These are phyloP conservation scores for Oncorhynchus clarkii DNA, from an alignment of 2,113 vertebrate genomes.

Conservation along the genomic window DNA sequence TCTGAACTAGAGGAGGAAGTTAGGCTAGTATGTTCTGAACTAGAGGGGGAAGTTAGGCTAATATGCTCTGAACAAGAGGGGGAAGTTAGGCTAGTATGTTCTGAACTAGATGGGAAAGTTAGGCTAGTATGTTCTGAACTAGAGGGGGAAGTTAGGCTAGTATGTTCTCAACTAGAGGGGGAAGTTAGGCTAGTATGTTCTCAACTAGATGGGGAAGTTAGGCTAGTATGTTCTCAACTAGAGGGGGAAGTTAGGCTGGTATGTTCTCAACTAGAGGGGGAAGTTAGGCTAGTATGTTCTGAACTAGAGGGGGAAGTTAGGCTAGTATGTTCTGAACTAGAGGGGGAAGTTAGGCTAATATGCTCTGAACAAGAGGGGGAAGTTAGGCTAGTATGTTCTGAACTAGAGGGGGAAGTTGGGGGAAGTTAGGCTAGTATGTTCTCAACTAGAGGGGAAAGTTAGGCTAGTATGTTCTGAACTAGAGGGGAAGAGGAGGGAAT, in stretches of 20 bases:
- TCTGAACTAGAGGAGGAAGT: background rate
- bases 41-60: no score
- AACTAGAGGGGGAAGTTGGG: background rate
- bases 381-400: background rate
- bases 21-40: slow-evolving; percentile 1
- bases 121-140: slow-evolving; percentile 4
- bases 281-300: background rate
- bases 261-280: slow-evolving; percentile 9
- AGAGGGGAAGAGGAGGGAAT: slow-evolving; percentile 48
- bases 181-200: background rate
- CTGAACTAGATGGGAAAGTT: background rate
- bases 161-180: background rate
- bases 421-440: slow-evolving; percentile 7
- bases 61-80: slow-evolving; percentile 4
- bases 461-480: slow-evolving; percentile 22
- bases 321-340: slow-evolving; percentile 4
- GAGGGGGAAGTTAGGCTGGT: no score
- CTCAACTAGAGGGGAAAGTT: slow-evolving; percentile 20
- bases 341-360: background rate
- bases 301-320: background rate
- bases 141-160: background rate
- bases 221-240: slow-evolving; percentile 11
- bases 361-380: background rate
- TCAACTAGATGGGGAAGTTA: background rate
- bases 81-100: background rate